phyloP scores from a whole-genome alignment of 2,888 invertebrate genomes.

The Hydrotaea diabolus region DNA sequence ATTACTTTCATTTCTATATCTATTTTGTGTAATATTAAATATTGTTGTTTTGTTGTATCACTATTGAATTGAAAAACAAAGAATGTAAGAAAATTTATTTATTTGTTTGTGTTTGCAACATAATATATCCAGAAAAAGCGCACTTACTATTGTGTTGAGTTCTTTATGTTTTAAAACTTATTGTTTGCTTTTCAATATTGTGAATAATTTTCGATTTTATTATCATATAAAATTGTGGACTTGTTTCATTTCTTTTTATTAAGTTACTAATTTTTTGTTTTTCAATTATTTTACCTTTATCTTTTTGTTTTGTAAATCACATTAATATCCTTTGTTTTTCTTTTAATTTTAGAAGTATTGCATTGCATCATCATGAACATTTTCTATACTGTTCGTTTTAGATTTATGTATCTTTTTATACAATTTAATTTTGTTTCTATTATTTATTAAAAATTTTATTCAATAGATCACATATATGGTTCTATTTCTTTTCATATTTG shows the following conservation, averaged over 20 bases:
- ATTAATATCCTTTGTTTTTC: constrained; percentile 35
- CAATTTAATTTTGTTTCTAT: constrained; percentile 57
- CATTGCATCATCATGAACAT: constrained; percentile 32
- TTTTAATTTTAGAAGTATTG: constrained; percentile 63
- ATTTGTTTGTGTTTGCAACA: constrained; percentile 45
- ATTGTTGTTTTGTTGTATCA: constrained; percentile 48
- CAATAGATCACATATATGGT: constrained; percentile 79
- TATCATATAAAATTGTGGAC: not conserved
- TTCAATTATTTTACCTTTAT: not conserved
- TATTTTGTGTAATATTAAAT: constrained; percentile 19
- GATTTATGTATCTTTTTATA: constrained; percentile 35
- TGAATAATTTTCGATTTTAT: not conserved
- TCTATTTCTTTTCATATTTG: constrained; percentile 71
- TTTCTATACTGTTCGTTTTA: constrained; percentile 60
- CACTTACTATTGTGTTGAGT: constrained; percentile 63
- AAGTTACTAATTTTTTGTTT: not conserved
- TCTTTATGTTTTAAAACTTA: constrained; percentile 48
- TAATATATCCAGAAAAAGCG: constrained; percentile 39
- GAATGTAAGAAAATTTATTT: not conserved
- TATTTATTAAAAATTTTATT: constrained; percentile 65
- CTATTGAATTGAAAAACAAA: constrained; percentile 24
- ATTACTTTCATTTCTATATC: constrained; percentile 42
- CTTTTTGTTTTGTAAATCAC: constrained; percentile 17
- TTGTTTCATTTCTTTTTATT: not conserved
- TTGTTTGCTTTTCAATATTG: constrained; percentile 10